phyloP scores from a whole-genome alignment of 2,888 invertebrate genomes.

The Celastrina argiolus region DNA sequence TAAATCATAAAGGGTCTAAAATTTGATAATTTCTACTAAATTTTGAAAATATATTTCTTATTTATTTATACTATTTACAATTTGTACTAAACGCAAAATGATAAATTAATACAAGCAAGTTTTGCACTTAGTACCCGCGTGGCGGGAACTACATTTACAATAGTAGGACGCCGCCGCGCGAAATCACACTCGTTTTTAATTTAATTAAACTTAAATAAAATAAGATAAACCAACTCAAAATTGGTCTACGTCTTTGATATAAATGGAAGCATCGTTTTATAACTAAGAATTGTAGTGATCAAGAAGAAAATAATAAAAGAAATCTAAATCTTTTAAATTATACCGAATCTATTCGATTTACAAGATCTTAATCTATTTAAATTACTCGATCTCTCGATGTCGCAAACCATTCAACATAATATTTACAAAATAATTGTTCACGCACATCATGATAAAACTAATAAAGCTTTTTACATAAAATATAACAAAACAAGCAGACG shows the following conservation, averaged over 20 bases:
- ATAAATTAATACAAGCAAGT: slow-evolving; percentile 64
- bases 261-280: slow-evolving; percentile 76
- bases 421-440: slow-evolving; percentile 65
- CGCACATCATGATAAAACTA: slow-evolving; percentile 60
- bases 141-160: slow-evolving; percentile 46
- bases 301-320: slow-evolving; percentile 41
- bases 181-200: slow-evolving; percentile 69
- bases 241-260: slow-evolving; percentile 75
- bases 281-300: slow-evolving; percentile 57
- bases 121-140: slow-evolving; percentile 59
- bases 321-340: slow-evolving; percentile 28
- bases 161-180: slow-evolving; percentile 69
- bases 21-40: slow-evolving; percentile 61
- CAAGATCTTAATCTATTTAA: slow-evolving; percentile 19
- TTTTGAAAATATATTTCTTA: slow-evolving; percentile 44
- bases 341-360: slow-evolving; percentile 30
- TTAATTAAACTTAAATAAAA: slow-evolving; percentile 62
- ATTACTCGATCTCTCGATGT: slow-evolving; percentile 33
- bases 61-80: slow-evolving; percentile 70
- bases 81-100: slow-evolving; percentile 56
- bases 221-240: slow-evolving; percentile 71
- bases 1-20: slow-evolving; percentile 70
- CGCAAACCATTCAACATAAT: slow-evolving; percentile 61
- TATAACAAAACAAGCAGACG: slow-evolving; percentile 64
- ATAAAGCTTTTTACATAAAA: slow-evolving; percentile 76